These are phyloP conservation scores for Danio aesculapii DNA, from an alignment of 2,797 vertebrate species.

Conservation along the genomic window DNA sequence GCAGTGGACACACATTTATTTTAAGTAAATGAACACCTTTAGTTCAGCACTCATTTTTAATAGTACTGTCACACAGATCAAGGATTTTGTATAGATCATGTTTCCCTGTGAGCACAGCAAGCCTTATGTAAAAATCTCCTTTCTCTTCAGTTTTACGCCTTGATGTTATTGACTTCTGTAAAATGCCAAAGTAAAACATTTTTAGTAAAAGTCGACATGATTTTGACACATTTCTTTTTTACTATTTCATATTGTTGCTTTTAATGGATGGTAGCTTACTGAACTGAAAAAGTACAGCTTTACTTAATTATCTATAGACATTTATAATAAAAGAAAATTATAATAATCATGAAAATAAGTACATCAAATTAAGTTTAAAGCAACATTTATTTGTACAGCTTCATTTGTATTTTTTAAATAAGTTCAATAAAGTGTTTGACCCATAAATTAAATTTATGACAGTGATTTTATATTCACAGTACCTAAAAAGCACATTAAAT, in stretches of 20 bases:
- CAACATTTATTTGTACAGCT: not conserved
- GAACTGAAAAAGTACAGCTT: not conserved
- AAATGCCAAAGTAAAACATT: too few relatives aligned
- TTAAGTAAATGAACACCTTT: conserved; percentile 7
- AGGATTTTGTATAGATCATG: conserved; percentile 8
- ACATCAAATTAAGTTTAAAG: too few relatives aligned
- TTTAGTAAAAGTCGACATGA: too few relatives aligned
- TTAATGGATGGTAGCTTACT: not conserved
- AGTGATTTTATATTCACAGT: too few relatives aligned
- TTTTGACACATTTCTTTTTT: too few relatives aligned
- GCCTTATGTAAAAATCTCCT: not conserved
- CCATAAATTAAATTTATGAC: too few relatives aligned
- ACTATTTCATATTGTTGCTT: not conserved
- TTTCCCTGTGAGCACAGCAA: not conserved
- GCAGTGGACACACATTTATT: conserved; percentile 24
- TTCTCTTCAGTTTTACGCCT: not conserved
- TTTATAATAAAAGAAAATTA: not conserved
- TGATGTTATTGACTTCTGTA: not conserved
- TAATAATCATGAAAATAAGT: too few relatives aligned
- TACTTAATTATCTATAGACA: not conserved
- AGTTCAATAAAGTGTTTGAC: too few relatives aligned
- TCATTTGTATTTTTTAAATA: too few relatives aligned
- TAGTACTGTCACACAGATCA: not conserved
- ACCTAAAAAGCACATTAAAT: too few relatives aligned
- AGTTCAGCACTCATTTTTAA: not conserved